Evolutionary conservation across 2,888 invertebrate genomes (phyloP).

Genomic region (Luffia ferchaultella): DNA sequence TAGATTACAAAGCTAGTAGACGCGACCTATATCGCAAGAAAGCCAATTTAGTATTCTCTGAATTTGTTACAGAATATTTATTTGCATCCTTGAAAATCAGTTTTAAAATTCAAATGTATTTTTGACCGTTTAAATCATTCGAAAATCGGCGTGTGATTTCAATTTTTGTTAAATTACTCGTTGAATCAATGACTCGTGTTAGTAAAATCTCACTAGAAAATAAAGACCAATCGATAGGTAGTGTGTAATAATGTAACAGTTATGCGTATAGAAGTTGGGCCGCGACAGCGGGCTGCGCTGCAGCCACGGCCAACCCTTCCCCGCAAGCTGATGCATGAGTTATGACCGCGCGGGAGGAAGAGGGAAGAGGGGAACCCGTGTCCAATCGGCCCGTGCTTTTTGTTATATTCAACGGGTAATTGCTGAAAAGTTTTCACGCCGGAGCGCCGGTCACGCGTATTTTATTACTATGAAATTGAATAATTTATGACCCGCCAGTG

Average conservation of each 20-base stretch:
- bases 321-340: conserved; percentile 59
- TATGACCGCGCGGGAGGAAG: conserved; percentile 23
- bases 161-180: no score
- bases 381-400: conserved; percentile 52
- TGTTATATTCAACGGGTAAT: conserved; percentile 62
- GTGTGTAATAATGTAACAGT: not conserved
- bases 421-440: conserved; percentile 66
- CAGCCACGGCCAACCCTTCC: conserved; percentile 50
- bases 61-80: no score
- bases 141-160: no score
- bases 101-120: no score
- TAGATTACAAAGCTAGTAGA: no score
- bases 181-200: no score
- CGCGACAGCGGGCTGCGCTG: conserved; percentile 16
- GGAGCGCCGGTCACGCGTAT: conserved; percentile 59
- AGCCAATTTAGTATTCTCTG: no score
- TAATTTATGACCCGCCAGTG: conserved; percentile 54
- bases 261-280: not conserved
- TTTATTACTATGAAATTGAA: conserved; percentile 67
- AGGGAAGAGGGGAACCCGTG: conserved; percentile 21
- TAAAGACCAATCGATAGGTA: no score
- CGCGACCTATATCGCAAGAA: no score
- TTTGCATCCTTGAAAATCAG: no score
- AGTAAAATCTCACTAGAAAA: no score
- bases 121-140: no score